Conservation (phyloP, 2,113 vertebrate genomes). For the Athene cunicularia region DNA sequence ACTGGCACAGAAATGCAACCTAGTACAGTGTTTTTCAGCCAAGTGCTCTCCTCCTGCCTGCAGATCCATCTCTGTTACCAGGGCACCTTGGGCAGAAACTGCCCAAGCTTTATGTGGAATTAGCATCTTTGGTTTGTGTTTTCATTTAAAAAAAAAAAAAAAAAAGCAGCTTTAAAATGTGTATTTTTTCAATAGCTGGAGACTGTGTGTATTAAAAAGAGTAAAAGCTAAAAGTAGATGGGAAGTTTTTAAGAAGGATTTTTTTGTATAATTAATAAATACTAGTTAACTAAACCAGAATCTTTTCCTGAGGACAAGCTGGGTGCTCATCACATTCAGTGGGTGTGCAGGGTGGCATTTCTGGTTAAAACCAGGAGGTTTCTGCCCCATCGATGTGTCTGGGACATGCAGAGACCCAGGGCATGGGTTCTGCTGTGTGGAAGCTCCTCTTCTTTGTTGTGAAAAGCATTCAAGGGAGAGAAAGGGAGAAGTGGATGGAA, state of each 20-base stretch:
- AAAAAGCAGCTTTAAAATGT: neutral
- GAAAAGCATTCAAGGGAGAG: neutral
- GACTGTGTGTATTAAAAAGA: rapidly evolving
- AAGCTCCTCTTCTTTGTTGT: neutral
- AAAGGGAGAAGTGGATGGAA: neutral
- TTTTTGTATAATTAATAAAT: neutral
- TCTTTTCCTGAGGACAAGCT: neutral
- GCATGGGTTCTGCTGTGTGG: neutral
- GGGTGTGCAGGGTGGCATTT: rapidly evolving
- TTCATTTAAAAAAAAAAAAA: neutral
- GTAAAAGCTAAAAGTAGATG: neutral
- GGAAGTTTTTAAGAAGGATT: neutral
- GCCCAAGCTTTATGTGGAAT: neutral
- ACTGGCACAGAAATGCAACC: neutral
- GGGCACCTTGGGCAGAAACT: neutral
- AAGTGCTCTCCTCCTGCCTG: neutral
- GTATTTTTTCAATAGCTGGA: neutral
- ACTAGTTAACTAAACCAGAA: neutral
- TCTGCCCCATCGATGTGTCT: rapidly evolving
- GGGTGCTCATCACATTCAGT: neutral
- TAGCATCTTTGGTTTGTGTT: neutral
- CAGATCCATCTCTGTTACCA: rapidly evolving
- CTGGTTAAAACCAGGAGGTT: neutral
- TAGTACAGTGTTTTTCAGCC: neutral
- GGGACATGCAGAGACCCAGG: neutral